Conservation (phyloP, 2,888 invertebrate genomes). For the Andrena fulva region DNA sequence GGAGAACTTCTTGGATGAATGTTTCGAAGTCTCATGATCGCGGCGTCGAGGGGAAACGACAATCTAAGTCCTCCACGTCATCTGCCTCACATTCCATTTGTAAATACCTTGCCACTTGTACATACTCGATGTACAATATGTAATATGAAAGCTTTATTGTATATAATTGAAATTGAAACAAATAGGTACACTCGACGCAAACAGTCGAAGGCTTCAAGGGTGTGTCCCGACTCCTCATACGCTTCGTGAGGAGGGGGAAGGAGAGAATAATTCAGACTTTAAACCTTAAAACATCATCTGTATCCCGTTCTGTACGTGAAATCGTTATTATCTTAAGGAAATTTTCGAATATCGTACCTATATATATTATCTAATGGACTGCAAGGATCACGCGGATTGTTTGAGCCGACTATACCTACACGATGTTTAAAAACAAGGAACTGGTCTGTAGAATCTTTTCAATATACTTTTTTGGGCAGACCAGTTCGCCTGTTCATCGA, state of each 20-base stretch:
- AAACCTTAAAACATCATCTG: background rate
- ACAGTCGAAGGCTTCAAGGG: background rate
- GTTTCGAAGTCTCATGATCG: constrained; percentile 84
- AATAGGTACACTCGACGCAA: constrained; percentile 27
- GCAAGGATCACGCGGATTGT: background rate
- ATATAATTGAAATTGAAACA: constrained; percentile 69
- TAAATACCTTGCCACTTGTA: constrained; percentile 77
- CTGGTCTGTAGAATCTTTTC: constrained; percentile 55
- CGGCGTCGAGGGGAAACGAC: constrained; percentile 49
- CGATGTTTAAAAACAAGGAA: constrained; percentile 27
- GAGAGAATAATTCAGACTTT: background rate
- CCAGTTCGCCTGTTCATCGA: constrained; percentile 44
- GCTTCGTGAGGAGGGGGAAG: background rate
- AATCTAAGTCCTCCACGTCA: constrained; percentile 66
- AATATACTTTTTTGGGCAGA: constrained; percentile 55
- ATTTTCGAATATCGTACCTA: constrained; percentile 9
- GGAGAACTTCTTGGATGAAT: constrained; percentile 92
- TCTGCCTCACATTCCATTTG: constrained; percentile 69
- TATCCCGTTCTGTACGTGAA: constrained; percentile 16
- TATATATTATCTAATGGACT: background rate
- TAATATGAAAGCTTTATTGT: constrained; percentile 78
- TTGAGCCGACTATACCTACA: constrained; percentile 13
- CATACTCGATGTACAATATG: constrained; percentile 82
- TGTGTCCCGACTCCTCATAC: background rate
- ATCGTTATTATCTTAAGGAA: constrained; percentile 16